Evolutionary conservation across 2,113 vertebrate genomes (phyloP).

Genomic region (Eretmochelys imbricata): DNA sequence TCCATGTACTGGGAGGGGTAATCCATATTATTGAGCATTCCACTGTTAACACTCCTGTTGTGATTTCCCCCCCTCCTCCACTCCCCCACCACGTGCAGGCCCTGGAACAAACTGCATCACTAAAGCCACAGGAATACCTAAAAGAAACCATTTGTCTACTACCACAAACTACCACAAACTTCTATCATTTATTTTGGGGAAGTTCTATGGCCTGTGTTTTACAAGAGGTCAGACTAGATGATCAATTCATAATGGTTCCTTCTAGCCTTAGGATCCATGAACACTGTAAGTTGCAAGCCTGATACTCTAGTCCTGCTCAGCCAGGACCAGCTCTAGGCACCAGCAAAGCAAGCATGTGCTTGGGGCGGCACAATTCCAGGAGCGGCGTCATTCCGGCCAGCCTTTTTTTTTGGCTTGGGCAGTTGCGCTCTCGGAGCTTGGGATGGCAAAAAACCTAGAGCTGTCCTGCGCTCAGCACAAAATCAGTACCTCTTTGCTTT

Average conservation of each 20-base stretch:
- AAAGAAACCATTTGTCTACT: accelerated
- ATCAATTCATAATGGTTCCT: background rate
- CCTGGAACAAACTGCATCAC: background rate
- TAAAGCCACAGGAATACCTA: background rate
- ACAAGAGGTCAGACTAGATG: background rate
- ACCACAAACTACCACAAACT: background rate
- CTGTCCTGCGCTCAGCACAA: background rate
- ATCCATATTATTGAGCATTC: background rate
- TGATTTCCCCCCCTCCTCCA: background rate
- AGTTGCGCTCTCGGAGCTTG: no score
- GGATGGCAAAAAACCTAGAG: no score
- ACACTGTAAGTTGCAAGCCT: background rate
- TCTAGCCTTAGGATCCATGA: background rate
- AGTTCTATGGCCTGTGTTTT: background rate
- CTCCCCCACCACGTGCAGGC: background rate
- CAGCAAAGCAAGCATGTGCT: no score
- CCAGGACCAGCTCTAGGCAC: no score
- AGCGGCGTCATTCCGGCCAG: no score
- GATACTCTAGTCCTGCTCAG: background rate
- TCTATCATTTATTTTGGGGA: background rate
- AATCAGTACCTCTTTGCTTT: background rate
- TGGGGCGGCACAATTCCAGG: no score
- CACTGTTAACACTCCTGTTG: background rate
- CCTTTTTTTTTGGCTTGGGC: no score
- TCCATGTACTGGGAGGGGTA: background rate